These are phyloP conservation scores for Thecophora atra DNA, from an alignment of 2,888 invertebrate species.

Conservation along the genomic window DNA sequence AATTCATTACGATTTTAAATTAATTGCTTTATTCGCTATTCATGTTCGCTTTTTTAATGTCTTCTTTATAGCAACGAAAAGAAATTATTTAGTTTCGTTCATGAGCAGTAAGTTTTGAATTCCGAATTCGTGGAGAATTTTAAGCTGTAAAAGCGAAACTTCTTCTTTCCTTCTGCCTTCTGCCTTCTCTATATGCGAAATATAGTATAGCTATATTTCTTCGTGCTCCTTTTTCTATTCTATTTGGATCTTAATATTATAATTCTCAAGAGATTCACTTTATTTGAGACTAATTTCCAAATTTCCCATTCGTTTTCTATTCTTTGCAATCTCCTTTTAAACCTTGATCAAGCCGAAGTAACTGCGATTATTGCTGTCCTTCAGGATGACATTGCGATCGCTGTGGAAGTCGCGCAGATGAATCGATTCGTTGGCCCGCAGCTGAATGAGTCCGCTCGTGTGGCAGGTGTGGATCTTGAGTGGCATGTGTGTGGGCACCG, in stretches of 20 bases:
- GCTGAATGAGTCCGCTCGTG: conserved; percentile 74
- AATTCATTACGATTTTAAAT: no score
- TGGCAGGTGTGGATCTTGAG: conserved; percentile 78
- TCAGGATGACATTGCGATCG: conserved; percentile 61
- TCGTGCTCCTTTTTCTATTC: neutral
- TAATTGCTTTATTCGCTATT: conserved; percentile 10
- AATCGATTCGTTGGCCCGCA: conserved; percentile 74
- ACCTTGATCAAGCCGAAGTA: conserved; percentile 82
- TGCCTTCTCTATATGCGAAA: neutral
- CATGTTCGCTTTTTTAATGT: no score
- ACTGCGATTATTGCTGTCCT: conserved; percentile 78
- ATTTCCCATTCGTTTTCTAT: neutral
- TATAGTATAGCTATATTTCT: neutral
- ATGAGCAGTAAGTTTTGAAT: no score
- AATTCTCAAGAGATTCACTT: neutral
- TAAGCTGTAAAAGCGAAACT: neutral
- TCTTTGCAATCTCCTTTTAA: no score
- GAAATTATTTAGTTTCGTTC: no score
- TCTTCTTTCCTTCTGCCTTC: neutral
- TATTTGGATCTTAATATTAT: neutral
- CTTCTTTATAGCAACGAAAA: no score
- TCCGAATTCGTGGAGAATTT: neutral
- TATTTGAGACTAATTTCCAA: neutral
- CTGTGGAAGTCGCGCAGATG: conserved; percentile 74
- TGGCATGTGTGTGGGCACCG: conserved; percentile 70